phyloP scores from a whole-genome alignment of 1,140 invertebrate species.

The Nephila pilipes region DNA sequence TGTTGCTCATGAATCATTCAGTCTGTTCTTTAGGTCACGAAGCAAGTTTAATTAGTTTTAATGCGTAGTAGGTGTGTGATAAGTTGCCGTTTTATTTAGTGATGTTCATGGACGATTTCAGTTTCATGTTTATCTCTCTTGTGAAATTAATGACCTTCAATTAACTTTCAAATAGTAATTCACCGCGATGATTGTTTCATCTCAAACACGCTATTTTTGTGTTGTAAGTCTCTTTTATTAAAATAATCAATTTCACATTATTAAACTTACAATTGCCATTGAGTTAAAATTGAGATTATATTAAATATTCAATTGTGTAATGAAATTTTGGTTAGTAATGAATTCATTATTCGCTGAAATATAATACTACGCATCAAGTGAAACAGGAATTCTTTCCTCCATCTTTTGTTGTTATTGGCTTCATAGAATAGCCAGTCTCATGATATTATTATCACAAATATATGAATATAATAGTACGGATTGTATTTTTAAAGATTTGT shows the following conservation, averaged over 20 bases:
- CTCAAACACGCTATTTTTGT: not conserved
- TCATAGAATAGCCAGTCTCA: too few relatives aligned
- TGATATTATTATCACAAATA: too few relatives aligned
- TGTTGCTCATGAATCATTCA: not conserved
- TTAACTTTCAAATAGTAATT: conserved; percentile 1
- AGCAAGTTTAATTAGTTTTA: conserved; percentile 21
- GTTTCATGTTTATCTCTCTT: not conserved
- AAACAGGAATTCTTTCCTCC: too few relatives aligned
- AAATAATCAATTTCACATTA: not conserved
- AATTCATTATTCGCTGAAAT: too few relatives aligned
- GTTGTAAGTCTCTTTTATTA: not conserved
- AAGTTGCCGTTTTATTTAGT: not conserved
- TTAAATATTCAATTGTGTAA: not conserved
- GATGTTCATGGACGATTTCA: not conserved
- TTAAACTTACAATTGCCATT: not conserved
- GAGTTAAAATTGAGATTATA: not conserved
- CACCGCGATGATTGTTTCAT: not conserved
- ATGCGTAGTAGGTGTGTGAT: not conserved
- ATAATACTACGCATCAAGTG: too few relatives aligned
- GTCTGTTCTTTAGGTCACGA: not conserved
- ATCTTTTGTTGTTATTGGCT: too few relatives aligned
- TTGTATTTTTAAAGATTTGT: too few relatives aligned
- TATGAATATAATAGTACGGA: too few relatives aligned
- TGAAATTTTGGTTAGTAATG: too few relatives aligned
- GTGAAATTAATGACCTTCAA: not conserved